Evolutionary conservation across 2,113 vertebrate species (phyloP).

Genomic region (Thalassoma bifasciatum): DNA sequence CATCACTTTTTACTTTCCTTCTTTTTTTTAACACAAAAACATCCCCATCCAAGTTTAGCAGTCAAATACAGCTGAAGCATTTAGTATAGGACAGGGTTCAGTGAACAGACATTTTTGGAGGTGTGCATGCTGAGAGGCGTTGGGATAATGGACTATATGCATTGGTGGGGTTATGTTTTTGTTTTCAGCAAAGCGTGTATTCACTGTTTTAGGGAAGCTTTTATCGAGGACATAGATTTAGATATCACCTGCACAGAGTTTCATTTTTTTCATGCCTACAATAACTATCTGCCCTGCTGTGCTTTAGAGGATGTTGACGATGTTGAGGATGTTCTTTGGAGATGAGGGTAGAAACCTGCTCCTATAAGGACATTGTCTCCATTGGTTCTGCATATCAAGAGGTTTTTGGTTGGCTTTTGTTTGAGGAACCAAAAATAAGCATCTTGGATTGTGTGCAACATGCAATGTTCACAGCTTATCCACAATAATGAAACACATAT

Average conservation of each 20-base stretch:
- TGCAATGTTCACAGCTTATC: too few relatives aligned
- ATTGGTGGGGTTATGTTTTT: conserved; percentile 56
- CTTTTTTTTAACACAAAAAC: too few relatives aligned
- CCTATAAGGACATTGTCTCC: too few relatives aligned
- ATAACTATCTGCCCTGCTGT: background rate
- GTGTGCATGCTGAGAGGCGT: conserved; percentile 36
- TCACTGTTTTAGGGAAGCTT: conserved; percentile 35
- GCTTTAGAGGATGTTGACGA: background rate
- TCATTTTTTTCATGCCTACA: conserved; percentile 12
- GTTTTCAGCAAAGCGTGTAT: conserved; percentile 36
- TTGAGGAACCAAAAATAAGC: too few relatives aligned
- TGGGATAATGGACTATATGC: conserved; percentile 52
- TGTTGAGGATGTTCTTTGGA: too few relatives aligned
- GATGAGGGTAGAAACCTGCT: too few relatives aligned
- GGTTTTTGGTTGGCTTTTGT: too few relatives aligned
- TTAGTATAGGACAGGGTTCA: conserved; percentile 40
- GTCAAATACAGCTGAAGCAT: conserved; percentile 17
- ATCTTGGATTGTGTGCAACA: too few relatives aligned
- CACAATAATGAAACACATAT: too few relatives aligned
- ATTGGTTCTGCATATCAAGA: too few relatives aligned
- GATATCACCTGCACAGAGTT: conserved; percentile 52
- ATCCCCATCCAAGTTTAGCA: conserved; percentile 15
- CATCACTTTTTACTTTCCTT: too few relatives aligned
- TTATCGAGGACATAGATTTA: conserved; percentile 33
- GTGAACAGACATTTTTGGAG: conserved; percentile 28